These are phyloP conservation scores for Calliphora vomitoria DNA, from an alignment of 2,888 invertebrate species.

Conservation along the genomic window DNA sequence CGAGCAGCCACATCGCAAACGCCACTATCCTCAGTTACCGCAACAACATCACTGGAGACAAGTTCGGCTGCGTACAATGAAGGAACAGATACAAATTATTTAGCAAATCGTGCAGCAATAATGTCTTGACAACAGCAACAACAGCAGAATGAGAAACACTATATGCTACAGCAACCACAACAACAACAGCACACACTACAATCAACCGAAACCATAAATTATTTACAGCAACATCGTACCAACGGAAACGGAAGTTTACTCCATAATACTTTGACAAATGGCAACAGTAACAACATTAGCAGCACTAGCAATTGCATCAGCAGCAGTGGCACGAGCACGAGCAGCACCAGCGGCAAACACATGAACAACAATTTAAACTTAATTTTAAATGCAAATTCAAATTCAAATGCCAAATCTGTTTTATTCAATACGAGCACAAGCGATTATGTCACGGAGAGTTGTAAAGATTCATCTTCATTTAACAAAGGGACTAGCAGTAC, in stretches of 20 bases:
- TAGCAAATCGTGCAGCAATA: conserved; percentile 53
- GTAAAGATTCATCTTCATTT: conserved; percentile 37
- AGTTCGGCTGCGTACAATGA: conserved; percentile 33
- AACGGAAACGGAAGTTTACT: conserved; percentile 69
- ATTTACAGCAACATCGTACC: conserved; percentile 47
- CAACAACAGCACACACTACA: no score
- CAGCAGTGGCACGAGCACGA: neutral
- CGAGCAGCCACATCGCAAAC: conserved; percentile 22
- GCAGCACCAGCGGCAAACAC: conserved; percentile 48
- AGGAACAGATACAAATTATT: conserved; percentile 37
- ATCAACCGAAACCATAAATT: conserved; percentile 43
- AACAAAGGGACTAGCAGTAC: conserved; percentile 11
- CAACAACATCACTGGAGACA: conserved; percentile 62
- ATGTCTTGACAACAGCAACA: conserved; percentile 67
- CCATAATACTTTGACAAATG: conserved; percentile 64
- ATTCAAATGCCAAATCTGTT: conserved; percentile 53
- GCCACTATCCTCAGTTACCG: neutral
- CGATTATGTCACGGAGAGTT: conserved; percentile 63
- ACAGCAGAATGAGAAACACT: conserved; percentile 68
- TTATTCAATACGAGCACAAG: conserved; percentile 30
- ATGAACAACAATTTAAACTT: conserved; percentile 61
- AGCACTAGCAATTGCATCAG: neutral
- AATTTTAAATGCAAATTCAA: conserved; percentile 52
- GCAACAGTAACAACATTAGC: conserved; percentile 40
- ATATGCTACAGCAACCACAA: conserved; percentile 35